A percentile compares a stretch with the other conserved stretches of the same genome.
phyloP scores from a whole-genome alignment of 2,888 invertebrate species.

The Eurytoma californica region DNA sequence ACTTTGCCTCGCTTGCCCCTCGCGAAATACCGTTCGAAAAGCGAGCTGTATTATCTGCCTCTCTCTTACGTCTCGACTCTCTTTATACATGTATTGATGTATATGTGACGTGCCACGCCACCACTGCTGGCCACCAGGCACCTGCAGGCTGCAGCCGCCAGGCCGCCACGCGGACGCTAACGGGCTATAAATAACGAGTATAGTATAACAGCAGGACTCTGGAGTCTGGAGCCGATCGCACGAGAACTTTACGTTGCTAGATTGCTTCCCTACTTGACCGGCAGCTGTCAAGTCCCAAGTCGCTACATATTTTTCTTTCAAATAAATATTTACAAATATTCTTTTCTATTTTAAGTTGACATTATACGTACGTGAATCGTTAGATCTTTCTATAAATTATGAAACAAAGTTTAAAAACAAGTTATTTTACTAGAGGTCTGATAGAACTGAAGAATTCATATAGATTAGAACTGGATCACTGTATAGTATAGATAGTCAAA shows the following conservation, averaged over 20 bases:
- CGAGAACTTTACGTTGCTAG: too few species aligned
- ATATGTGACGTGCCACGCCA: constrained; percentile 50
- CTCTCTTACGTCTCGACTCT: neutral
- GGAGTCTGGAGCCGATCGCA: too few species aligned
- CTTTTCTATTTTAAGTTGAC: too few species aligned
- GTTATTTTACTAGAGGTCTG: too few species aligned
- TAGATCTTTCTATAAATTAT: too few species aligned
- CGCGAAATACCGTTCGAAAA: constrained; percentile 27
- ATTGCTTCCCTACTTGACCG: constrained; percentile 24
- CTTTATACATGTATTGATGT: neutral
- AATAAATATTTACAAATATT: too few species aligned
- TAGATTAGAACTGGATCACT: neutral
- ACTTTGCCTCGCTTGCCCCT: too few species aligned
- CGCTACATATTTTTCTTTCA: too few species aligned
- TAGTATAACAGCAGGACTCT: too few species aligned
- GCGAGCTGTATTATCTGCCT: neutral
- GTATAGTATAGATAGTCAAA: too few species aligned
- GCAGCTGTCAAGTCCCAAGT: neutral
- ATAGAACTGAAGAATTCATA: neutral
- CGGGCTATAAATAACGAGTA: neutral
- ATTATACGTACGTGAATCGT: too few species aligned
- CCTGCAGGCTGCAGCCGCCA: constrained; percentile 31
- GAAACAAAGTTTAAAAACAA: too few species aligned
- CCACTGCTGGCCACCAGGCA: neutral
- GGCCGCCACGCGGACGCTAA: constrained; percentile 50